These are phyloP conservation scores for Streblospio benedicti DNA, from an alignment of 1,140 invertebrate species.

Conservation along the genomic window DNA sequence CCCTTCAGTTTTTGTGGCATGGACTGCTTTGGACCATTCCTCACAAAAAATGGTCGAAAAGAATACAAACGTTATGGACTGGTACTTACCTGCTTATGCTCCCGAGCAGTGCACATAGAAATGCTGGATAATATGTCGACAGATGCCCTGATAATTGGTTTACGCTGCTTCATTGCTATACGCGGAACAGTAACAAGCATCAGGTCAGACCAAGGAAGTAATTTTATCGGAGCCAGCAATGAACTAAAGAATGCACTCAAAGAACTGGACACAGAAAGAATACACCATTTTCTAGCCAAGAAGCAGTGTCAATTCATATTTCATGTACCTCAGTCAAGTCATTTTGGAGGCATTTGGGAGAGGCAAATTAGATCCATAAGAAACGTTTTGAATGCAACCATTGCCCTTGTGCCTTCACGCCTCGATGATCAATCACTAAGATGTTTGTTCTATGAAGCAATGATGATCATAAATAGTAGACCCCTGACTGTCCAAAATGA, in stretches of 20 bases:
- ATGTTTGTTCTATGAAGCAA: no score
- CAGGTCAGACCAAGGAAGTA: constrained; percentile 25
- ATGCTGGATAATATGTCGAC: constrained; percentile 21
- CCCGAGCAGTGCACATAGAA: constrained; percentile 21
- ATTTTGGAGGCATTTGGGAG: no score
- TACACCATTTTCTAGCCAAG: no score
- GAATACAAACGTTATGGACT: constrained; percentile 19
- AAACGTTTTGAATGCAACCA: no score
- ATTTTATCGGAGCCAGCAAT: constrained; percentile 20
- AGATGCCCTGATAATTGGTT: constrained; percentile 25
- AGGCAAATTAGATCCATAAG: no score
- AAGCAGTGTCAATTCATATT: no score
- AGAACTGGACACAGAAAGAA: no score
- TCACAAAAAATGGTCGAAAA: constrained; percentile 22
- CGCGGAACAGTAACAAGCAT: constrained; percentile 16
- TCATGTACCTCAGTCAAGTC: no score
- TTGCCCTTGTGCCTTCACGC: no score
- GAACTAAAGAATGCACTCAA: constrained; percentile 3
- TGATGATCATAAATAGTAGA: no score
- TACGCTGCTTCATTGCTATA: constrained; percentile 17
- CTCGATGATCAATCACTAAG: no score
- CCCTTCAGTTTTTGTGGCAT: constrained; percentile 21
- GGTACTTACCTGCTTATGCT: constrained; percentile 21
- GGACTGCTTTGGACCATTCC: constrained; percentile 25
- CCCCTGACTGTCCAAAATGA: no score